Base-by-base conservation (phyloP, 1,140 invertebrate species). In the Akabosia matsudoensis region DNA sequence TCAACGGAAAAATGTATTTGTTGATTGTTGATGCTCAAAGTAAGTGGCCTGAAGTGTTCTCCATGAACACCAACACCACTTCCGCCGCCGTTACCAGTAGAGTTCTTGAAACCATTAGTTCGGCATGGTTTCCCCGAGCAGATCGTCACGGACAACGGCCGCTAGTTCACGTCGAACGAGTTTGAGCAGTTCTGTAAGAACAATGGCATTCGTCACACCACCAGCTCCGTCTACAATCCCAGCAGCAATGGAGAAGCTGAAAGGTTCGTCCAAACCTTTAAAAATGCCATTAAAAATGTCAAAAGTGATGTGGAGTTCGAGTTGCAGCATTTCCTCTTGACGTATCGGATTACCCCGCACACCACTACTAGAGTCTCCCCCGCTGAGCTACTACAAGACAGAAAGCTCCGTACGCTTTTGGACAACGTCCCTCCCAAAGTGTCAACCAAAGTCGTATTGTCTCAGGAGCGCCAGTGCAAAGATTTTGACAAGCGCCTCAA, bases 171-270 rank as follows among this genome's bases (percentile, higher is more conserved):
- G 13, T 84, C 82, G 14, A 54, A 79, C 61, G 82, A 85, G 79
- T 87, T 87, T 78, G 70, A 76, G 78, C 34, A 75, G 1, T 88
- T 87, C 81, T 74, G 83, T 37, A 80, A 56, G 72, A 54, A 83
- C 70, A 86, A 85, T 82, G 81, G 83, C 4, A 84, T 86, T 76
- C 45, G 82, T 31, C 83, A 85, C 33, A 70, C 82, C 70, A 83
- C 82, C 26, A 83, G 82, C 24, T 83, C 83, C 78, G 83, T 85
- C 71, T 78, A 81, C n/a, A 84, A 85, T 81, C 79, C 84, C 16
- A 84, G 84, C 76, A 83, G 83, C 16, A 87, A 87, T 79, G 86
- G 86, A 0, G 82, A 85, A 70, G 83, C 82, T 18, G 85, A 87
- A 80, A 61, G 81, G 16, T 71, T 76, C 26, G 78, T 83, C 10